Base-by-base conservation (phyloP, 2,888 invertebrate genomes). In the Lasioglossum pauxillum region DNA sequence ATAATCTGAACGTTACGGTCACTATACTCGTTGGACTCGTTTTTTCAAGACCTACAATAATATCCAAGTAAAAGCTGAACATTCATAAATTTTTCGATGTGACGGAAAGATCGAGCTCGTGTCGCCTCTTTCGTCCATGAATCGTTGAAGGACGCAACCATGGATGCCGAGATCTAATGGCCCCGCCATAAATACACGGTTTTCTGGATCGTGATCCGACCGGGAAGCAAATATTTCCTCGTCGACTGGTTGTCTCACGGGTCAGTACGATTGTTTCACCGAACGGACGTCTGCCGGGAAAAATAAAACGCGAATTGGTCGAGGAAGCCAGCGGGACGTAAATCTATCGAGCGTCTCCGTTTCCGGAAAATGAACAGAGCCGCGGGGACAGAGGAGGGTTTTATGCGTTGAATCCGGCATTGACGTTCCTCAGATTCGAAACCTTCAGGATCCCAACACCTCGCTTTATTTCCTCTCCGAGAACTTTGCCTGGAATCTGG, bases 181-280 rank as follows among this genome's bases (percentile, higher is more conserved):
- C 44, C 5, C 12, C 16, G 14, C 49, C 64, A 67, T 67, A 67
- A 67, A 67, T 35, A 72, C 53, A 16, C n/a, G 23, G 49, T 60
- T 14, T 73, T 60, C 49, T 49, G 44, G 31, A 31, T 72, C 46
- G 38, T 31, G 69, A 79, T 79, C 53, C 79, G 49, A 8, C 19
- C 64, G 35, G 67, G 67, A 74, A 53, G 35, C 14, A 41, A 74
- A 80, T 27, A 57, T 69, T 49, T 75, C 31, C 46, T 67, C 31
- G 44, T 19, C 16, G n/a, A 46, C 27, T n/a, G 73, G 72, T 74
- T 44, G 44, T 38, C 35, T 23, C 35, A 7, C 38, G n/a, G 75
- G 35, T 38, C 74, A 8, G 14, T 3, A 23, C 46, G 71, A 81
- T 57, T 38, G 57, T 35, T 77, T n/a, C 60, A 7, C 23, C 49